Percentiles rank a stretch among this genome's conserved stretches.
These are phyloP conservation scores for Oryzias javanicus DNA, from an alignment of 2,113 vertebrate species.

Conservation along the genomic window DNA sequence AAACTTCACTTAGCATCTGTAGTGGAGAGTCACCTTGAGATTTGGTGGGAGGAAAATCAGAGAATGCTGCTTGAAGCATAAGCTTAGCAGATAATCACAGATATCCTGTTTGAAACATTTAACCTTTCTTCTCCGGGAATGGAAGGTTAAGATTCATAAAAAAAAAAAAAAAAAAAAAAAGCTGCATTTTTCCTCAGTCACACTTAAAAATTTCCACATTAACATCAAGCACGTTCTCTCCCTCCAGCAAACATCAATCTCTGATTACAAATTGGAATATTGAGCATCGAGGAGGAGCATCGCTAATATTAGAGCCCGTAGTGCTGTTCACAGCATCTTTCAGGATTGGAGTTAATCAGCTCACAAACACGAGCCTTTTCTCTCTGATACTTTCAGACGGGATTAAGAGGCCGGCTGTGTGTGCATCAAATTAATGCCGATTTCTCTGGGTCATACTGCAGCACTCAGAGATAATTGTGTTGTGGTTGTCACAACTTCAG, in stretches of 20 bases:
- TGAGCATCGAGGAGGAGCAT: constrained; percentile 55
- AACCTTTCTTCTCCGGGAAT: constrained; percentile 26
- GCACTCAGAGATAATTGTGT: constrained; percentile 59
- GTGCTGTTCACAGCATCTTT: constrained; percentile 67
- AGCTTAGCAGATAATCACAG: constrained; percentile 57
- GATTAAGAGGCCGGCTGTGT: constrained; percentile 61
- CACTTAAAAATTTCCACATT: constrained; percentile 46
- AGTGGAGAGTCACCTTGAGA: constrained; percentile 65
- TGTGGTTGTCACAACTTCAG: constrained; percentile 59
- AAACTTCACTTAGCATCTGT: constrained; percentile 41
- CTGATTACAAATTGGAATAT: constrained; percentile 62
- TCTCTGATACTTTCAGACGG: constrained; percentile 56
- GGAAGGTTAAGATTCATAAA: background rate
- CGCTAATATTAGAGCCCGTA: constrained; percentile 49
- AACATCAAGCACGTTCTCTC: constrained; percentile 45
- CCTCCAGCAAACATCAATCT: constrained; percentile 54
- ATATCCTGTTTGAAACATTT: constrained; percentile 55
- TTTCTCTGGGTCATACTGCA: constrained; percentile 60
- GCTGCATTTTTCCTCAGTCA: constrained; percentile 20
- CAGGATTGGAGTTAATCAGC: constrained; percentile 68
- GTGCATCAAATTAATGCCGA: constrained; percentile 62
- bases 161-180: constrained; percentile 1
- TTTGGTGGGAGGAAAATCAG: constrained; percentile 47
- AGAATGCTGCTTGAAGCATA: constrained; percentile 52
- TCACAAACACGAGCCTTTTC: constrained; percentile 63